Percentiles rank a stretch among this genome's conserved stretches.
Conservation (phyloP, 1,140 invertebrate genomes). For the Plodia interpunctella region DNA sequence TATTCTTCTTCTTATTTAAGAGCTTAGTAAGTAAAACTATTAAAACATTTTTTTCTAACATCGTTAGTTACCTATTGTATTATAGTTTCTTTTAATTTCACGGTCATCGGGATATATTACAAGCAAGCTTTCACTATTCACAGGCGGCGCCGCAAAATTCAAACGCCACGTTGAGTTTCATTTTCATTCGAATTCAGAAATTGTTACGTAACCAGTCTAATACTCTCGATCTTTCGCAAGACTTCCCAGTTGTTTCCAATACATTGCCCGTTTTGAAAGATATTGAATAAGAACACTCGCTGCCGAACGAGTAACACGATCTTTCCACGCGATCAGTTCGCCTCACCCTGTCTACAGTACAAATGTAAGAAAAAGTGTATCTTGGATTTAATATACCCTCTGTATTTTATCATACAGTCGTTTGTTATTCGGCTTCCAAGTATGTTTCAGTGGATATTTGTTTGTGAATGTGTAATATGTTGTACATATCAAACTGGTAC, state of each 20-base stretch:
- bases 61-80: too few species aligned
- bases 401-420: conserved; percentile 11
- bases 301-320: not conserved
- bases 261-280: conserved; percentile 11
- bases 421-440: conserved; percentile 10
- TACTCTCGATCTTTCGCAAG: not conserved
- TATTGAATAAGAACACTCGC: not conserved
- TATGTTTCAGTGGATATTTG: not conserved
- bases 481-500: not conserved
- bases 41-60: too few species aligned
- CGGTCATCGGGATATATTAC: too few species aligned
- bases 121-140: too few species aligned
- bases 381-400: conserved; percentile 12
- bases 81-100: too few species aligned
- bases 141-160: not conserved
- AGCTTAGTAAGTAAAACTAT: too few species aligned
- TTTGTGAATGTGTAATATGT: not conserved
- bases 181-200: conserved; percentile 18
- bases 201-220: conserved; percentile 16
- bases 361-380: conserved; percentile 7
- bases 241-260: conserved; percentile 16
- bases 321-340: not conserved
- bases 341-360: not conserved
- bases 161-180: conserved; percentile 13
- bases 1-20: too few species aligned